These are phyloP conservation scores for Tachysurus fulvidraco DNA, from an alignment of 2,113 vertebrate genomes.

Conservation along the genomic window DNA sequence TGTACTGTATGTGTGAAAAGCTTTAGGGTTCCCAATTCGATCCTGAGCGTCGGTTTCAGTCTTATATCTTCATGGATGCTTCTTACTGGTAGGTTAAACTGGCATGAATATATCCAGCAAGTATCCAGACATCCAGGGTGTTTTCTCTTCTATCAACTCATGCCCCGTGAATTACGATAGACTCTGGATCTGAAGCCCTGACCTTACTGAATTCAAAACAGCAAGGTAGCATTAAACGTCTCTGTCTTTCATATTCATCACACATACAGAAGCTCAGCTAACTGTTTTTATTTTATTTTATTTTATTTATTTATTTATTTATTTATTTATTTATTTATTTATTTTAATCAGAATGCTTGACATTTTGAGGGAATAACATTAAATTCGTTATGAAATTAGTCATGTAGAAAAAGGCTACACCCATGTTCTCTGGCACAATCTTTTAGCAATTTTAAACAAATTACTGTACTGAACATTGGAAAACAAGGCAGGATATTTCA, in stretches of 20 bases:
- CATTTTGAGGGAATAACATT: not conserved
- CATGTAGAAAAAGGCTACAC: slow-evolving; percentile 11
- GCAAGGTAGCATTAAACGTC: not conserved
- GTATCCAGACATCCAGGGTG: not conserved
- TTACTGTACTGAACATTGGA: slow-evolving; percentile 9
- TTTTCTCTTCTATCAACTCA: not conserved
- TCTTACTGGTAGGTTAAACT: not conserved
- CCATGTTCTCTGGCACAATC: slow-evolving; percentile 30
- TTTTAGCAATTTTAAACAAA: slow-evolving; percentile 36
- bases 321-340: no score
- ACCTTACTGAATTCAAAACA: no score
- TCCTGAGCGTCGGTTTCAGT: not conserved
- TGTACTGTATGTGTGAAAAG: not conserved
- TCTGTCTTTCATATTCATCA: not conserved
- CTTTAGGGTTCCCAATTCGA: not conserved
- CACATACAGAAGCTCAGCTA: not conserved
- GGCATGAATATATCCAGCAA: not conserved
- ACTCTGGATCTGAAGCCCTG: not conserved
- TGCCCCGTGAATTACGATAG: not conserved
- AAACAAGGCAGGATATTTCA: slow-evolving; percentile 33
- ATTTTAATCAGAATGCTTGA: not conserved
- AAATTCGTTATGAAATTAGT: slow-evolving; percentile 17
- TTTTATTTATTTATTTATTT: no score
- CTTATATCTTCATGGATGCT: not conserved
- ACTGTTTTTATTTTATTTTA: not conserved